Evolutionary conservation across 2,113 vertebrate species (phyloP).

Genomic region (Pavo muticus): DNA sequence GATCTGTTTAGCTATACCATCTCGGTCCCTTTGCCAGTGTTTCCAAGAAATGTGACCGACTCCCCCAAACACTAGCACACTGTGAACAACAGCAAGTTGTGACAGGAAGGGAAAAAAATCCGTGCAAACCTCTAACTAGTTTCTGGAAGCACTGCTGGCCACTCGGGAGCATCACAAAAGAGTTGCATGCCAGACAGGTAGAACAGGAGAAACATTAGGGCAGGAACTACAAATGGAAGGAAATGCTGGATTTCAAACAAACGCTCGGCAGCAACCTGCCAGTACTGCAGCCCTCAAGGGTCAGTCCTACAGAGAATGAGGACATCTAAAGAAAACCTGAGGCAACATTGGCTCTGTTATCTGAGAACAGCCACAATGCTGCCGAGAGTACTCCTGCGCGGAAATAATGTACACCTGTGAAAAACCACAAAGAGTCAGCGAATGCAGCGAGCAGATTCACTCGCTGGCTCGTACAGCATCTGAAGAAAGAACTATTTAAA

Average conservation of each 20-base stretch:
- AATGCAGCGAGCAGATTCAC: conserved; percentile 28
- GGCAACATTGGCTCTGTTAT: conserved; percentile 53
- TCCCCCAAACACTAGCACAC: neutral
- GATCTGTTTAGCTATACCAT: neutral
- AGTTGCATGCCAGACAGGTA: conserved; percentile 31
- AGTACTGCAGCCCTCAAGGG: conserved; percentile 54
- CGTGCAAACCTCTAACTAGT: neutral
- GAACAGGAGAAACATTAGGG: conserved; percentile 64
- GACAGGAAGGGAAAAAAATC: neutral
- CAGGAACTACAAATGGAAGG: conserved; percentile 67
- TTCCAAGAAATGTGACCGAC: neutral
- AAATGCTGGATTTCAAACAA: conserved; percentile 63
- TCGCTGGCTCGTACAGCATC: conserved; percentile 41
- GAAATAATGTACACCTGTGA: conserved; percentile 58
- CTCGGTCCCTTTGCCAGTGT: neutral
- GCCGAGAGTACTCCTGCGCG: conserved; percentile 12
- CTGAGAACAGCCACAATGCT: conserved; percentile 64
- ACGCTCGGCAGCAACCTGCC: conserved; percentile 50
- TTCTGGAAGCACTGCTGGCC: neutral
- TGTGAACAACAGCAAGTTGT: neutral
- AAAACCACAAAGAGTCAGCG: conserved; percentile 54
- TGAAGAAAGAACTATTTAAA: conserved; percentile 71
- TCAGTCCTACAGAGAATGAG: conserved; percentile 56
- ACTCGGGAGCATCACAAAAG: conserved; percentile 52
- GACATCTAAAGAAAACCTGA: conserved; percentile 70